Conservation (phyloP, 2,113 vertebrate genomes). For the Catharus minimus region DNA sequence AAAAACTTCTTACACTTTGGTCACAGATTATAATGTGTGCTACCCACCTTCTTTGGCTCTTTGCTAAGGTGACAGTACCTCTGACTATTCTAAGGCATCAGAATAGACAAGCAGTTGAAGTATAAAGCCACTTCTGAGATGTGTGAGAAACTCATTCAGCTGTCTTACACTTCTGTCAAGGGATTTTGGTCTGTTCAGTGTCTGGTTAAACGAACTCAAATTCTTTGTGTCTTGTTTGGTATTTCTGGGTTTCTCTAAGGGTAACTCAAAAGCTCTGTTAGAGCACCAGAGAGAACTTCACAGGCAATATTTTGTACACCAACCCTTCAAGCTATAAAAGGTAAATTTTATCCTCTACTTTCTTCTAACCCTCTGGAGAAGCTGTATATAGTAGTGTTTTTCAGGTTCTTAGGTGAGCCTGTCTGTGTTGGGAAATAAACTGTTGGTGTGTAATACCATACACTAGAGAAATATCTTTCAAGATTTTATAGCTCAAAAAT, state of each 20-base stretch:
- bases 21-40: not conserved
- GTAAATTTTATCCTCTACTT: not conserved
- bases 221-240: not conserved
- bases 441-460: not conserved
- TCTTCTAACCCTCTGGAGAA: not conserved
- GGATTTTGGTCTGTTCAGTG: not conserved
- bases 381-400: not conserved
- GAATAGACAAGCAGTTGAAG: not conserved
- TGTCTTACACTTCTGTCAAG: not conserved
- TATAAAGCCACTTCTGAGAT: not conserved
- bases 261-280: not conserved
- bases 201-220: not conserved
- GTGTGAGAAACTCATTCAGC: not conserved
- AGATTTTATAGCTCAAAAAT: not conserved
- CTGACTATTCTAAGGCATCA: not conserved
- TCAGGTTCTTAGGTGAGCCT: not conserved
- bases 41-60: not conserved
- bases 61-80: not conserved
- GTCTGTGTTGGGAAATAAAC: not conserved
- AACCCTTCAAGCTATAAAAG: not conserved
- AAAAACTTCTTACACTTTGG: not conserved
- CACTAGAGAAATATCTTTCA: not conserved
- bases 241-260: not conserved
- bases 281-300: not conserved
- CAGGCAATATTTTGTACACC: not conserved